phyloP scores from a whole-genome alignment of 2,888 invertebrate genomes.

The Lasioglossum pauxillum region DNA sequence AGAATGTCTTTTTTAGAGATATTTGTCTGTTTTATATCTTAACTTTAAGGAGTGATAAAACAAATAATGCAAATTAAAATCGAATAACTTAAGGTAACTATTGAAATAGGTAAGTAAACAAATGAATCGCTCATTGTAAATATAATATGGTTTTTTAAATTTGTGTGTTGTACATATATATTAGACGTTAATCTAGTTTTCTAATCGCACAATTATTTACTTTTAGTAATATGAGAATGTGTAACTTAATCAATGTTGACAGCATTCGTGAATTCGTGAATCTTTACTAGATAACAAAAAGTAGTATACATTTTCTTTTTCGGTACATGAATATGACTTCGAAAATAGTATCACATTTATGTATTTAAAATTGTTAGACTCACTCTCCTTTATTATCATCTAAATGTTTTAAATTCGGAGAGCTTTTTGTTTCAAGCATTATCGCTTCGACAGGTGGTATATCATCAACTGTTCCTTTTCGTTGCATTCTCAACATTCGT shows the following conservation, averaged over 20 bases:
- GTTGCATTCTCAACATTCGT: constrained; percentile 19
- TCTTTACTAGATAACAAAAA: constrained; percentile 13
- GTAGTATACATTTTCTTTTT: constrained; percentile 5
- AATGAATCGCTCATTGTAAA: neutral
- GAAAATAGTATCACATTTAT: constrained; percentile 11
- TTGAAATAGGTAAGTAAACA: constrained; percentile 9
- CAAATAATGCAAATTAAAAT: neutral
- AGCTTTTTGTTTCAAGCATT: constrained; percentile 68
- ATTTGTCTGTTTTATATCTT: constrained; percentile 8
- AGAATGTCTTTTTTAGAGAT: constrained; percentile 45
- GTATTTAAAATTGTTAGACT: neutral
- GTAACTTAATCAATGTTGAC: neutral
- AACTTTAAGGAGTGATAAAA: neutral
- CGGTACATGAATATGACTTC: neutral
- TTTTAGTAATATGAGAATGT: neutral
- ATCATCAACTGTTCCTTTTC: constrained; percentile 72
- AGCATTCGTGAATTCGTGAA: neutral
- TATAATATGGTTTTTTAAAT: neutral
- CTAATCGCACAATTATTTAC: neutral
- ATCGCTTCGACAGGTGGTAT: constrained; percentile 67
- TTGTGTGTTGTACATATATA: neutral
- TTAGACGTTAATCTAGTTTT: neutral
- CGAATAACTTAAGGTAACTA: constrained; percentile 13
- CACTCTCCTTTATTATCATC: constrained; percentile 17
- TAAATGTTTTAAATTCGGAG: constrained; percentile 70